Percentiles rank a stretch among this genome's conserved stretches.
phyloP scores from a whole-genome alignment of 2,113 vertebrate species.

The Rousettus leschenaultii region DNA sequence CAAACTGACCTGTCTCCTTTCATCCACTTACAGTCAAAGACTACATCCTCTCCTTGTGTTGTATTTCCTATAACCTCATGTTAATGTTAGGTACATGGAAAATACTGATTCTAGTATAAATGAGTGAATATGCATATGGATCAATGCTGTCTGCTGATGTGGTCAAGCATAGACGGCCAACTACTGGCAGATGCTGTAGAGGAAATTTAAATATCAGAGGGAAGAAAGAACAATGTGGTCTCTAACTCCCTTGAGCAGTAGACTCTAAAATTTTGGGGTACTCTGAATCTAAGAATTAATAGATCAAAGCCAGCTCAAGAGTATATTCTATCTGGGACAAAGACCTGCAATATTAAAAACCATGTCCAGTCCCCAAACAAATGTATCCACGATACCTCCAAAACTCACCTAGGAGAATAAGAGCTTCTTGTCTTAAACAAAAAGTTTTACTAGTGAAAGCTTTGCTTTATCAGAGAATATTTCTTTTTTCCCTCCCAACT shows the following conservation, averaged over 20 bases:
- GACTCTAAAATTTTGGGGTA: background rate
- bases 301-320: background rate
- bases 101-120: background rate
- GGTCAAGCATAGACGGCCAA: background rate
- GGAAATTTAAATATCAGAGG: background rate
- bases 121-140: background rate
- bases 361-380: background rate
- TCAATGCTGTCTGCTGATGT: background rate
- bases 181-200: background rate
- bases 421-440: background rate
- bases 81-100: background rate
- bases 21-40: background rate
- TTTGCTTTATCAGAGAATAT: background rate
- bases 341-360: background rate
- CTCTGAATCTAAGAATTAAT: background rate
- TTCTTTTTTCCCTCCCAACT: background rate
- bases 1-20: background rate
- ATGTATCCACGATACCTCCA: background rate
- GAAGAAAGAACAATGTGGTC: background rate
- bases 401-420: background rate
- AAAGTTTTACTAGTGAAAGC: background rate
- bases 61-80: rapidly evolving
- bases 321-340: background rate
- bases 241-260: background rate
- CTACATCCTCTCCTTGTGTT: background rate